phyloP scores from a whole-genome alignment of 2,888 invertebrate species.

The Neoscelio sp. region DNA sequence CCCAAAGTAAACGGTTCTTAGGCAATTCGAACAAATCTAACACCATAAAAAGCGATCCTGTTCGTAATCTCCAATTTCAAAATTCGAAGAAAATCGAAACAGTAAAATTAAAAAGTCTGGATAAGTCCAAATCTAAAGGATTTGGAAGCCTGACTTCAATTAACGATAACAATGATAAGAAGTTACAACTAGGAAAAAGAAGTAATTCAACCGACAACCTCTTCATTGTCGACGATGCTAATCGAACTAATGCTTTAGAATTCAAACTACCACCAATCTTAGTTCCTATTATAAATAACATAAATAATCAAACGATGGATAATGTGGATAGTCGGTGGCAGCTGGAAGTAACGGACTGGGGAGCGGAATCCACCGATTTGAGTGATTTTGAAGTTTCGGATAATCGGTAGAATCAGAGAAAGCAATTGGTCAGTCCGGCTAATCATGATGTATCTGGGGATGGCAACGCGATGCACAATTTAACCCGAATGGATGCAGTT shows the following conservation, averaged over 20 bases:
- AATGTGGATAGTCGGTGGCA: constrained; percentile 46
- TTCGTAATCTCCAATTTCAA: constrained; percentile 73
- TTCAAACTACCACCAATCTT: constrained; percentile 88
- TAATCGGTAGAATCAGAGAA: constrained; percentile 77
- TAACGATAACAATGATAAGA: constrained; percentile 76
- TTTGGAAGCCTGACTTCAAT: constrained; percentile 79
- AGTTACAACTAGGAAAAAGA: constrained; percentile 75
- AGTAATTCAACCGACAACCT: constrained; percentile 78
- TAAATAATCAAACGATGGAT: constrained; percentile 78
- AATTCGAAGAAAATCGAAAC: constrained; percentile 74
- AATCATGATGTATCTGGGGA: constrained; percentile 9
- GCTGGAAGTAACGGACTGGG: constrained; percentile 22
- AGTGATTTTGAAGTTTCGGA: constrained; percentile 79
- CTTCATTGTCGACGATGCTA: constrained; percentile 70
- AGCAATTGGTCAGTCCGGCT: constrained; percentile 72
- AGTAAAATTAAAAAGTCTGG: constrained; percentile 73
- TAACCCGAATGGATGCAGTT: background rate
- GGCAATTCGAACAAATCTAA: constrained; percentile 72
- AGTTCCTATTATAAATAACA: constrained; percentile 87
- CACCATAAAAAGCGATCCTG: constrained; percentile 71
- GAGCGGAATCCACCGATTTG: constrained; percentile 58
- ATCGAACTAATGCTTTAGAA: constrained; percentile 75
- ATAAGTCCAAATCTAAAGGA: constrained; percentile 74
- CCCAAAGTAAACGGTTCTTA: constrained; percentile 87
- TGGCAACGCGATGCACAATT: background rate